Conservation (phyloP, 2,888 invertebrate genomes). For the Panopea generosa region DNA sequence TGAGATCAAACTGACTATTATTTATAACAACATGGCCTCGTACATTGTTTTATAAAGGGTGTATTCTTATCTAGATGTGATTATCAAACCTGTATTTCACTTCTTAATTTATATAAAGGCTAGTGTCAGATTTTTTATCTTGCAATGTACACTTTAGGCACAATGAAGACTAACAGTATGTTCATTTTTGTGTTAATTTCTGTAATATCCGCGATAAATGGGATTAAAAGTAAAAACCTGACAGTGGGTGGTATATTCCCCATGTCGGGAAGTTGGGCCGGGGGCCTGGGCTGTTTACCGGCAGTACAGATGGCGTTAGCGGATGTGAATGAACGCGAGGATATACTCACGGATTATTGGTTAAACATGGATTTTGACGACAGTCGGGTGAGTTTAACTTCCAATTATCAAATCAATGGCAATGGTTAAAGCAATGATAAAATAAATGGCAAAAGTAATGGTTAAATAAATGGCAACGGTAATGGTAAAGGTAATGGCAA, state of each 20-base stretch:
- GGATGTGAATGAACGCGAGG: conserved; percentile 95
- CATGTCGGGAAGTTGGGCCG: conserved; percentile 99
- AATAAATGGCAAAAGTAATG: background rate
- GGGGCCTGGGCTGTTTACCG: conserved; percentile 99
- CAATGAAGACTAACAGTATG: too few relatives aligned
- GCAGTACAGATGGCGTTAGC: conserved; percentile 98
- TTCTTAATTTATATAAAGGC: too few relatives aligned
- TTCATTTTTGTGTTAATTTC: background rate
- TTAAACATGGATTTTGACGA: conserved; percentile 97
- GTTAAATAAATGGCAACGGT: background rate
- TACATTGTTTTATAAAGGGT: too few relatives aligned
- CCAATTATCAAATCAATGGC: background rate
- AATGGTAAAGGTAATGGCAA: background rate
- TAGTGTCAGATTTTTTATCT: too few relatives aligned
- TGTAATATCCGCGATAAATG: background rate
- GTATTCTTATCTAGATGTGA: too few relatives aligned
- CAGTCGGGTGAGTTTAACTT: conserved; percentile 92
- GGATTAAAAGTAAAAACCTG: conserved; percentile 74
- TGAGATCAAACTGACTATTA: too few relatives aligned
- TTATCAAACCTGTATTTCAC: too few relatives aligned
- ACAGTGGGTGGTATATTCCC: conserved; percentile 96
- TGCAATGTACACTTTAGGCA: too few relatives aligned
- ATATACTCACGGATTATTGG: conserved; percentile 95
- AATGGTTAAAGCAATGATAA: background rate
- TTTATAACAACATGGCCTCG: too few relatives aligned